Base-by-base conservation (phyloP, 2,113 vertebrate species). In the Scomber colias region DNA sequence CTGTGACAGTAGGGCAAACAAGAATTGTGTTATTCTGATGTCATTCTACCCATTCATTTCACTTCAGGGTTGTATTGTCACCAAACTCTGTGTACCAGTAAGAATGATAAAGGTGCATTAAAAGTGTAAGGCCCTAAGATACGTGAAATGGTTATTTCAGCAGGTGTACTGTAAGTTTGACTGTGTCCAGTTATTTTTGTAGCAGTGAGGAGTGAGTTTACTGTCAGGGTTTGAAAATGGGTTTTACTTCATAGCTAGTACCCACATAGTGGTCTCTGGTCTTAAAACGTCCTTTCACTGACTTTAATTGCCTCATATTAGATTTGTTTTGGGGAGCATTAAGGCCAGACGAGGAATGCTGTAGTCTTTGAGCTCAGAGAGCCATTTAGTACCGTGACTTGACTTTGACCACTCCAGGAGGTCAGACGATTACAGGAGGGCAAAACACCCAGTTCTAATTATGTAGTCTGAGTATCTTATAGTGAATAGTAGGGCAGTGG, bases 311-410 rank as follows among this genome's bases (percentile, higher is more conserved):
- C 59, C 67, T 77, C 31, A 45, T 65, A 82, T 86, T 66, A 81
- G 61, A 62, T 31, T 10, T 51, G 9, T 68, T 62, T 48, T 4
- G 5, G 57, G 64, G 49, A 83, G 83, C 75, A 82, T 51, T 77
- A 75, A 79, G 60, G 40, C 66, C 65, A 45, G 54, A 65, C 4
- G 51, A 83, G 76, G 84, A 85, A 87, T 88, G 81, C 66, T 61
- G 77, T 83, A 78, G 77, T 80, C 69, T 54, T 15, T 49, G 61
- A 75, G 82, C 72, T 62, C 84, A 60, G 65, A 59, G 5, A 75
- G 35, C 84, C 74, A 63, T 87, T 90, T 57, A n/a, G 78, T 60
- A 72, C 74, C 68, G 85, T 76, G 88, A 92, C 83, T 56, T 72
- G 76, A 74, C 76, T 79, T 84, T 61, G 72, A 19, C 70, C 85